phyloP scores from a whole-genome alignment of 2,113 vertebrate species.

The Rostratula benghalensis region DNA sequence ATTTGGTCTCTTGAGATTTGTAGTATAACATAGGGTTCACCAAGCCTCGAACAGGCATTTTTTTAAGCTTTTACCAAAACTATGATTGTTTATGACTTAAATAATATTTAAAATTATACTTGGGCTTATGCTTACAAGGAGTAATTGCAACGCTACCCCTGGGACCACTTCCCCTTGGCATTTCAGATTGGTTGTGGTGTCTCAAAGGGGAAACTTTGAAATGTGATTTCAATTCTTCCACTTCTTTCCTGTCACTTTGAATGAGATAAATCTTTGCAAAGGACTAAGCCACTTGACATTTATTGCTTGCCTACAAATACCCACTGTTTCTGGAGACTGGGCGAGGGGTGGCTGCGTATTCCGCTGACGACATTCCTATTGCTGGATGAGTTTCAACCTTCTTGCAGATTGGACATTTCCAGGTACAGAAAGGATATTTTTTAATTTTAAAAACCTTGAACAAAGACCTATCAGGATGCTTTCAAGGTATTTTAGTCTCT shows the following conservation, averaged over 20 bases:
- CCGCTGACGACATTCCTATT: not conserved
- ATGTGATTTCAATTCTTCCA: not conserved
- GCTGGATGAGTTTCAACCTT: not conserved
- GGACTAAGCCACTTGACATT: not conserved
- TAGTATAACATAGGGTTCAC: fast-evolving
- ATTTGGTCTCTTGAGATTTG: not conserved
- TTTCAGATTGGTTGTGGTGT: not conserved
- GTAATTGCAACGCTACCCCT: not conserved
- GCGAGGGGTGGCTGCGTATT: not conserved
- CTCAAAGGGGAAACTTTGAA: not conserved
- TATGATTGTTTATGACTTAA: not conserved
- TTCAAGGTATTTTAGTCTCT: not conserved
- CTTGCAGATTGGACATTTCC: not conserved
- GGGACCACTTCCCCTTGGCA: not conserved
- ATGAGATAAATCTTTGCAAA: not conserved
- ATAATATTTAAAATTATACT: not conserved
- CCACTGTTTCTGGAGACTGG: not conserved
- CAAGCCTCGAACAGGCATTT: not conserved
- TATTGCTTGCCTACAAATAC: not conserved
- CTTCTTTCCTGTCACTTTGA: not conserved
- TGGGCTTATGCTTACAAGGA: not conserved
- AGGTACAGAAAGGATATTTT: not conserved
- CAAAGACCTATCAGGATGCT: not conserved
- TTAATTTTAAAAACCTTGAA: not conserved
- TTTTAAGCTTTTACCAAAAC: not conserved